phyloP scores from a whole-genome alignment of 2,888 invertebrate genomes.

The Dermolepida albohirtum region DNA sequence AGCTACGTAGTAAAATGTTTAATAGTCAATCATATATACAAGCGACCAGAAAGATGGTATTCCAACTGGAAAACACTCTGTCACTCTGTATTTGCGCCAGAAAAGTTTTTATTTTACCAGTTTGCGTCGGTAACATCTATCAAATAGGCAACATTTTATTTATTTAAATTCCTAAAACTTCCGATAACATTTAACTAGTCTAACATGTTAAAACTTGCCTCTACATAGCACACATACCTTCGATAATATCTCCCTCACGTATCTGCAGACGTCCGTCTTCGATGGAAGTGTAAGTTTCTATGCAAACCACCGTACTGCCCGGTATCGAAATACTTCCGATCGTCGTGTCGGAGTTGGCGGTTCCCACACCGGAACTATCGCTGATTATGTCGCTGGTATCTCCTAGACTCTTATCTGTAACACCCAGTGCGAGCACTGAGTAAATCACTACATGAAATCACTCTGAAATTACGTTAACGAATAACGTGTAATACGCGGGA shows the following conservation, averaged over 20 bases:
- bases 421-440: constrained; percentile 65
- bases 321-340: constrained; percentile 82
- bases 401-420: constrained; percentile 89
- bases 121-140: no score
- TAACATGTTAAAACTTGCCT: no score
- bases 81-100: no score
- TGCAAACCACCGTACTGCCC: constrained; percentile 87
- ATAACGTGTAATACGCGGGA: constrained; percentile 7
- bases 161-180: no score
- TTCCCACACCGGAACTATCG: constrained; percentile 92
- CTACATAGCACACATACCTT: constrained; percentile 71
- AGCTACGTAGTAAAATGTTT: no score
- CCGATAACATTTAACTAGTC: no score
- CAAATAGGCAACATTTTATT: no score
- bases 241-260: constrained; percentile 90
- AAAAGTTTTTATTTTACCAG: no score
- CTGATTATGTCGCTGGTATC: constrained; percentile 92
- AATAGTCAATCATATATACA: no score
- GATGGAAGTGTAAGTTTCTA: constrained; percentile 81
- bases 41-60: no score
- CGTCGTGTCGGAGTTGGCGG: constrained; percentile 87
- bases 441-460: constrained; percentile 49
- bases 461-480: constrained; percentile 29
- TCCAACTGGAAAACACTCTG: no score
- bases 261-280: constrained; percentile 84